Percentiles rank a stretch among this genome's conserved stretches.
These are phyloP conservation scores for Diadegma fenestrale DNA, from an alignment of 2,888 invertebrate genomes.

Conservation along the genomic window DNA sequence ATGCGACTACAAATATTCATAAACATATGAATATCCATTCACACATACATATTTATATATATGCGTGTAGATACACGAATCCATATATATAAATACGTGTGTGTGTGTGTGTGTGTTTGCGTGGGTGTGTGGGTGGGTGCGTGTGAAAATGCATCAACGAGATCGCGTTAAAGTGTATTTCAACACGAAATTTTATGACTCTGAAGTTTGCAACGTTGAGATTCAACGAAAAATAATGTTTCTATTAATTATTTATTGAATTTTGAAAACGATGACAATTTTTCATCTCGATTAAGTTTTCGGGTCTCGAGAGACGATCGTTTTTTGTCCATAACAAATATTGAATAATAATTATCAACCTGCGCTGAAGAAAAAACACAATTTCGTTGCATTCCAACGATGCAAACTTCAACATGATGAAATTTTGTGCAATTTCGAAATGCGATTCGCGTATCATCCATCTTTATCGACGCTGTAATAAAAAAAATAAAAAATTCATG, in stretches of 20 bases:
- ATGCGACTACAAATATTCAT: conserved; percentile 53
- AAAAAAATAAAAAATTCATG: background rate
- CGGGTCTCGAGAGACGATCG: no score
- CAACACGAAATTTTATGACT: conserved; percentile 43
- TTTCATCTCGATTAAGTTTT: no score
- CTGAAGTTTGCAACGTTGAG: no score
- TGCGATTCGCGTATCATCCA: conserved; percentile 56
- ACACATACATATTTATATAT: conserved; percentile 35
- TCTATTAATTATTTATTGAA: no score
- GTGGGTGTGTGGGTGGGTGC: background rate
- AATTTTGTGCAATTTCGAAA: conserved; percentile 55
- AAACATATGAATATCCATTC: conserved; percentile 48
- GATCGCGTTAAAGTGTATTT: conserved; percentile 38
- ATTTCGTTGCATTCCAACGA: no score
- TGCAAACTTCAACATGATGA: no score
- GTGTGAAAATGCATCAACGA: conserved; percentile 38
- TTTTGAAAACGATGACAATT: no score
- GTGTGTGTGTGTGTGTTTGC: conserved; percentile 18
- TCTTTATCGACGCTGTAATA: conserved; percentile 39
- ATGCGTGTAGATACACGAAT: background rate
- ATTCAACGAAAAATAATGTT: no score
- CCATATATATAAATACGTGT: conserved; percentile 36
- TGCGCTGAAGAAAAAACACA: no score
- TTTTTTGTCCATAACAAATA: no score
- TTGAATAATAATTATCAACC: no score